Evolutionary conservation across 2,888 invertebrate species (phyloP), one percentile per base, ranked within the genome.

Genomic region (Ischnus inquisitorius): DNA sequence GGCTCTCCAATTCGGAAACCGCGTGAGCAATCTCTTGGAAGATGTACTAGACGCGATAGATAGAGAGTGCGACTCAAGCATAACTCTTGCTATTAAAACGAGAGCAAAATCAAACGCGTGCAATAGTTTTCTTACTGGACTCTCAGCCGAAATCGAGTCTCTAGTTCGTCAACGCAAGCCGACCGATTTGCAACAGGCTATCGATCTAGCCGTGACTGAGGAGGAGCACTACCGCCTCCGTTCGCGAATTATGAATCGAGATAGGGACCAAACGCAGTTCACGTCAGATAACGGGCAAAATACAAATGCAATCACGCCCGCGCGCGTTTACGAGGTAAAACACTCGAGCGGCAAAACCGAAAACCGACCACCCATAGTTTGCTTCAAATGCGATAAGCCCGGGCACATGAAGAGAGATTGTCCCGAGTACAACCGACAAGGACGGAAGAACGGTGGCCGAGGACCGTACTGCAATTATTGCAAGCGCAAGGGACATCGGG

Each of bases 1-100:
- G 28, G 77, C 68, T 25, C 19, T 77, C 8, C 67, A 77, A 41
- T 77, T 54, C 25, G 71, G 79, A n/a, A 79, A 71, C 12, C 79
- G 79, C 28, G 39, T 62, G n/a, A 79, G 12, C 69, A 48, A 71
- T n/a, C 62, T 79, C 3, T 22, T 79, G 19, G 64, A 79, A 48
- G 79, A 71, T 14, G 25, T 71, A 3, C 14, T 79, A 39, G 71
- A 79, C 16, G 79, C 79, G 12, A 22, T 69, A 16, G 78, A 71
- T 39, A 6, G 69, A 16, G 79, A 79, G 46, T 62, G 71, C 39
- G 46, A 62, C 0, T 62, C 62, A 14, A 25, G 19, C n/a, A 12
- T 64, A 5, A 48, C n/a, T 3, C 46, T 41, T 48, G 71, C 28
- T 1, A 48, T 62, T 25, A 78, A 78, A 46, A 62, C 22, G 10